phyloP scores from a whole-genome alignment of 2,113 vertebrate genomes.

The Bettongia penicillata region DNA sequence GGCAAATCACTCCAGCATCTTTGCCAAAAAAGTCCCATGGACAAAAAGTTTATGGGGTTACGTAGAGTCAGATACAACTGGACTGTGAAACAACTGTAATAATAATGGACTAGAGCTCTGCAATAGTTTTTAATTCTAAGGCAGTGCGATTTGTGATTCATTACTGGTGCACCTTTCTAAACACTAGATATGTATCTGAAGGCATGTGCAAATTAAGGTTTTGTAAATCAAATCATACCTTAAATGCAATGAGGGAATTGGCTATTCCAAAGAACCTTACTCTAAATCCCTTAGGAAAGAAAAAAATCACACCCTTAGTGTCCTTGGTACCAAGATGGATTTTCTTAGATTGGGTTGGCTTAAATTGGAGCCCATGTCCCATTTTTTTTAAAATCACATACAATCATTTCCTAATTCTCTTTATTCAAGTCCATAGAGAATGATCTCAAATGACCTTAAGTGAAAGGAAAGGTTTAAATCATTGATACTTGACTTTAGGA shows the following conservation, averaged over 20 bases:
- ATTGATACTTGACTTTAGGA: neutral
- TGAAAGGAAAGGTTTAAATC: neutral
- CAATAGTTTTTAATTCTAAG: neutral
- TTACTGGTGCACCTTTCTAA: neutral
- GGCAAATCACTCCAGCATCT: neutral
- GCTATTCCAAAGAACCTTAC: neutral
- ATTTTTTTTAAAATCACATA: neutral
- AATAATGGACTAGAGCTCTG: neutral
- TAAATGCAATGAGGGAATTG: neutral
- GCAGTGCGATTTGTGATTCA: neutral
- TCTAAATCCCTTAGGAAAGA: neutral
- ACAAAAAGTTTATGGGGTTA: neutral
- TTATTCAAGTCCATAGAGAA: neutral
- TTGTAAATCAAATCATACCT: neutral
- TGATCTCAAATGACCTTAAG: neutral
- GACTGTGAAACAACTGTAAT: neutral
- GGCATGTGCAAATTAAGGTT: neutral
- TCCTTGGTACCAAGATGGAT: neutral
- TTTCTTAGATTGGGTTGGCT: neutral
- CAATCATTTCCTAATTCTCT: neutral
- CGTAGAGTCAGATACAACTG: neutral
- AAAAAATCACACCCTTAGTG: slow-evolving; percentile 60
- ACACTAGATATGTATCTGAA: slow-evolving; percentile 1
- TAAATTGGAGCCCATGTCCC: neutral
- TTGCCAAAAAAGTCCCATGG: neutral